phyloP scores from a whole-genome alignment of 2,113 vertebrate species.

The Dromaius novaehollandiae region DNA sequence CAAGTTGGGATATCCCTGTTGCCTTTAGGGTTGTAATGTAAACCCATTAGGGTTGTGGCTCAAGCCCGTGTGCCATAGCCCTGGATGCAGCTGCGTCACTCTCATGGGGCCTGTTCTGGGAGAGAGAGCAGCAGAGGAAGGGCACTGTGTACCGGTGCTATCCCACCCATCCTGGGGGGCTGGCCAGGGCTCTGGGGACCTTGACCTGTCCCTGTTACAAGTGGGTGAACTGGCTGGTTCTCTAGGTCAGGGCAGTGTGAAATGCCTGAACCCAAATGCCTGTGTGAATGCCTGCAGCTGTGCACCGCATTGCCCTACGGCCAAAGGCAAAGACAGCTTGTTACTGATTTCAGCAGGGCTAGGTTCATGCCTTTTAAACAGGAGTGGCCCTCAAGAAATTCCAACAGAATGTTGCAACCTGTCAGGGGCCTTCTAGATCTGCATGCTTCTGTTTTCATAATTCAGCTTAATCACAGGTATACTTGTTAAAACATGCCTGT shows the following conservation, averaged over 20 bases:
- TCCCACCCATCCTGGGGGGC: not conserved
- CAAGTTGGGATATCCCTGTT: not conserved
- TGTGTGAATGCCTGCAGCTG: not conserved
- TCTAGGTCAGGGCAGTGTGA: not conserved
- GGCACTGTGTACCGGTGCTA: not conserved
- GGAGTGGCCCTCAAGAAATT: not conserved
- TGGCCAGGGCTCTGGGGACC: not conserved
- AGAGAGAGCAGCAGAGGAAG: not conserved
- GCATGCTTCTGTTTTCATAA: not conserved
- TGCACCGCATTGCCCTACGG: fast-evolving
- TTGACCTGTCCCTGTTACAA: not conserved
- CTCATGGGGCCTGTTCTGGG: not conserved
- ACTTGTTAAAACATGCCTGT: constrained; percentile 51
- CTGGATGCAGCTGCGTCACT: not conserved
- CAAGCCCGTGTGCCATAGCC: not conserved
- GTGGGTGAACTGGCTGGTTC: not conserved
- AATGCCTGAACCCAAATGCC: not conserved
- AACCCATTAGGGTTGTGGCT: not conserved
- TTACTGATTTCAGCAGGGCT: not conserved
- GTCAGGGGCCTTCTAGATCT: not conserved
- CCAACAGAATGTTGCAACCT: not conserved
- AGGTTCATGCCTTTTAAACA: not conserved
- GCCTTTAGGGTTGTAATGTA: not conserved
- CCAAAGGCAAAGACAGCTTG: not conserved
- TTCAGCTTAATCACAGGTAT: not conserved